These are phyloP conservation scores for Oedothorax gibbosus DNA, from an alignment of 1,140 invertebrate species.

Conservation along the genomic window DNA sequence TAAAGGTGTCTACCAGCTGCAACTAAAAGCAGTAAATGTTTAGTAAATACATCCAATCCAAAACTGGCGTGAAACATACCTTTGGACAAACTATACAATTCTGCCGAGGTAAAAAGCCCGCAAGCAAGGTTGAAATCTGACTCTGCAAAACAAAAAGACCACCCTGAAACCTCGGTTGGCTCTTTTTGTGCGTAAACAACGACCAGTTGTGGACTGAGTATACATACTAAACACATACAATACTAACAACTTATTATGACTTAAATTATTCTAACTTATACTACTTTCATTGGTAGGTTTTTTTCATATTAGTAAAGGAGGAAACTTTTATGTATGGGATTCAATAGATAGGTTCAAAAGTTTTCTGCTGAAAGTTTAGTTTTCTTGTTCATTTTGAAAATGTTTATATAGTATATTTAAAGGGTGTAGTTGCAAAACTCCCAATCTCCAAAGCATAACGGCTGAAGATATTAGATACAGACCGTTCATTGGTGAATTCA, in stretches of 20 bases:
- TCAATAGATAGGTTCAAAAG: too few relatives aligned
- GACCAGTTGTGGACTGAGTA: constrained; percentile 59
- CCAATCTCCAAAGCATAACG: too few relatives aligned
- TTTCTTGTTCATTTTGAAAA: too few relatives aligned
- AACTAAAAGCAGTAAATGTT: background rate
- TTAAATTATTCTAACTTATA: too few relatives aligned
- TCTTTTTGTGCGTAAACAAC: constrained; percentile 57
- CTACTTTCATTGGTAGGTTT: too few relatives aligned
- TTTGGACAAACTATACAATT: constrained; percentile 96
- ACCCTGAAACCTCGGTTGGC: constrained; percentile 57
- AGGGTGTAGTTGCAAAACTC: too few relatives aligned
- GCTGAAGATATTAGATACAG: too few relatives aligned
- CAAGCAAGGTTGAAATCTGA: constrained; percentile 95
- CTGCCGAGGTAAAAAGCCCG: constrained; percentile 97
- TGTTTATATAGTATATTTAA: too few relatives aligned
- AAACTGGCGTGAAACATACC: constrained; percentile 72
- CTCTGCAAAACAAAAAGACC: constrained; percentile 62
- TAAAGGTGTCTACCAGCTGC: background rate
- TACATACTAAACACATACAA: constrained; percentile 2
- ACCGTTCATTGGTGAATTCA: too few relatives aligned
- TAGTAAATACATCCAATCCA: constrained; percentile 58
- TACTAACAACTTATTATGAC: background rate
- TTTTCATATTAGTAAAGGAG: too few relatives aligned
- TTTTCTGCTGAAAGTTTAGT: too few relatives aligned
- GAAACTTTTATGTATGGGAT: too few relatives aligned